Evolutionary conservation across 2,797 vertebrate species (phyloP).

Genomic region (Gallinago nigripennis): DNA sequence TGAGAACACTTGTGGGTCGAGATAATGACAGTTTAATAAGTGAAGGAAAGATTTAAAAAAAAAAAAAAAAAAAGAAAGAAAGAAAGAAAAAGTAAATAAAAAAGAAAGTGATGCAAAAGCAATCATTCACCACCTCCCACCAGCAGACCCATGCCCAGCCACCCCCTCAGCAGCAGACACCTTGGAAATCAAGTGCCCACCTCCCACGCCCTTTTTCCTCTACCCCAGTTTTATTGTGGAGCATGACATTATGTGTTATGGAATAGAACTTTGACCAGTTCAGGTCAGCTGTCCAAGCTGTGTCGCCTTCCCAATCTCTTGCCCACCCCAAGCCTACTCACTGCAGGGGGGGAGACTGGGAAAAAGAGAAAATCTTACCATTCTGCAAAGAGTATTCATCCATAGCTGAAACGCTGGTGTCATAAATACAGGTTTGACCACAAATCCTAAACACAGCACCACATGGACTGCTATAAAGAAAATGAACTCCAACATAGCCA

Average conservation of each 20-base stretch:
- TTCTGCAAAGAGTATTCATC: not conserved
- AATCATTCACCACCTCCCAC: not conserved
- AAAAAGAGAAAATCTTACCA: not conserved
- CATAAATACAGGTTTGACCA: not conserved
- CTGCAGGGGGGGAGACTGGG: accelerated
- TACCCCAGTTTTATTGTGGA: not conserved
- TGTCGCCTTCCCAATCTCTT: not conserved
- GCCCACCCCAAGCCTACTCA: not conserved
- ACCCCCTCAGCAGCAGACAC: not conserved
- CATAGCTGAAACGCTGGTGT: not conserved
- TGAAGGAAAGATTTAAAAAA: not conserved
- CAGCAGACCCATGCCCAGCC: not conserved
- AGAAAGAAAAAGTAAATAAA: too few relatives aligned
- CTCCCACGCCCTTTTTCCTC: not conserved
- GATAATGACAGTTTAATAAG: constrained; percentile 9
- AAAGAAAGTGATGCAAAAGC: not conserved
- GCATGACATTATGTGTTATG: accelerated
- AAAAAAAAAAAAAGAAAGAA: not conserved
- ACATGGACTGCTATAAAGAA: not conserved
- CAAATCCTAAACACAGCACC: not conserved
- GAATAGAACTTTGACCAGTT: not conserved
- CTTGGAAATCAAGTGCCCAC: not conserved
- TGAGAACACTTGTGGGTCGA: constrained; percentile 45
- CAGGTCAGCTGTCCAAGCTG: not conserved
- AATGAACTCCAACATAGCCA: not conserved